Conservation (phyloP, 1,140 invertebrate genomes). For the Bacillus rossius region DNA sequence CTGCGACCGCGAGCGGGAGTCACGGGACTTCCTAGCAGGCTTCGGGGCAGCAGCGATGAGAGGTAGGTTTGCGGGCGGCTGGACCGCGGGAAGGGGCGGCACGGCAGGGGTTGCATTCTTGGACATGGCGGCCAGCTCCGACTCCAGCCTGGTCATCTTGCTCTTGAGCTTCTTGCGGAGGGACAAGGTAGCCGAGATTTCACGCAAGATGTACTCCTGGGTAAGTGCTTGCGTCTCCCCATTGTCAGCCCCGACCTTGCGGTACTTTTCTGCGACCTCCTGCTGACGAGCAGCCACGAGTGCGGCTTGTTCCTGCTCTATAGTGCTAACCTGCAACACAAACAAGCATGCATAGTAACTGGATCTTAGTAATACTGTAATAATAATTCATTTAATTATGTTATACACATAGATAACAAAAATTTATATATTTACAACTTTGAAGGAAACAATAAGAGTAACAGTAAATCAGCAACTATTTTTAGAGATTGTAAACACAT, state of each 20-base stretch:
- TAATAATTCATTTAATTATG: no score
- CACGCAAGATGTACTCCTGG: conserved; percentile 74
- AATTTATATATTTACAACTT: no score
- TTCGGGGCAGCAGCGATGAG: conserved; percentile 1
- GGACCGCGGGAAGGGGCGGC: neutral
- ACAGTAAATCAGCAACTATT: no score
- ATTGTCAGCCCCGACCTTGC: conserved; percentile 36
- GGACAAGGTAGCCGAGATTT: conserved; percentile 74
- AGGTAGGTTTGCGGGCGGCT: conserved; percentile 1
- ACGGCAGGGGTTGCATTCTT: conserved; percentile 34
- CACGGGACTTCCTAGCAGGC: conserved; percentile 54
- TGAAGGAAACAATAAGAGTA: no score
- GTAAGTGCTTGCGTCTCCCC: conserved; percentile 48
- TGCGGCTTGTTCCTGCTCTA: conserved; percentile 64
- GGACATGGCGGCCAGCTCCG: conserved; percentile 67
- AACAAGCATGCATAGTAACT: no score
- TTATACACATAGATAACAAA: no score
- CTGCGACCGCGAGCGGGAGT: conserved; percentile 70
- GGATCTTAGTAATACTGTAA: no score
- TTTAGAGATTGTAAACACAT: no score
- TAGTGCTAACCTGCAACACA: conserved; percentile 28
- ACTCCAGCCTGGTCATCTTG: conserved; percentile 66
- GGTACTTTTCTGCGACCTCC: conserved; percentile 61
- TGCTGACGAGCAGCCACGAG: conserved; percentile 60
- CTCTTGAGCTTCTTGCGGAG: conserved; percentile 75